Evolutionary conservation across 1,140 invertebrate species (phyloP), one percentile per base, ranked within the genome.

Genomic region (Dendroctonus valens): DNA sequence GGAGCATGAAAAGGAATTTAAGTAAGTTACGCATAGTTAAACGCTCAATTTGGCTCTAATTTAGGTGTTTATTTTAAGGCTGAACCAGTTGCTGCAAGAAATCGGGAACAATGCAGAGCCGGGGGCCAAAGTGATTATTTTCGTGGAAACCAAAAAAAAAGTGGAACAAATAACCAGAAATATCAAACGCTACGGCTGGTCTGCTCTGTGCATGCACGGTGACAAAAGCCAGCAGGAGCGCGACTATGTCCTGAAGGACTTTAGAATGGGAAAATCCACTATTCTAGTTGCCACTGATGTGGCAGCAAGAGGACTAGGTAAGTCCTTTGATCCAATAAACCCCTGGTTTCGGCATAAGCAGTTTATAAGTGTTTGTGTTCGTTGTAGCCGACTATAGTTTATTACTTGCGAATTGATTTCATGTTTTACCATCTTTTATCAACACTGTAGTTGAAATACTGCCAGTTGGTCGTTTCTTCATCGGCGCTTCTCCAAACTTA

Each of bases 271-370:
- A 68, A 89, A 89, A 78, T 89, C 89, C 59, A 92, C 91, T 58
- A 96, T 99, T 79, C 82, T 99, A 69, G 91, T 99, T 70, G 97
- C 97, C 75, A 99, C 97, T 69, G 97, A 99, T 85, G 96, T 99
- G 77, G 97, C 97, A 68, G 96, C 96, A 67, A 87, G 97, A 79
- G 97, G 97, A 78, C 85, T 99, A 81, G 97, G 97, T 99, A 88
- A 87, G 92, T 86, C 51, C 51, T 6, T 53, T 26, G 5, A 12
- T 9, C 46, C 7, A 6, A 15, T 6, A 53, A 52, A 14, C 12
- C 12, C 12, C 11, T 53, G 4, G 9, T 46, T 46, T 46, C 12
- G 44, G n/a, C n/a, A 41, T 38, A 12, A 41, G 9, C 41, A 41
- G 40, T 58, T 14, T n/a, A 58, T 39, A 38, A 49, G 26, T 41